phyloP scores from a whole-genome alignment of 2,888 invertebrate genomes.

The Tuta absoluta region DNA sequence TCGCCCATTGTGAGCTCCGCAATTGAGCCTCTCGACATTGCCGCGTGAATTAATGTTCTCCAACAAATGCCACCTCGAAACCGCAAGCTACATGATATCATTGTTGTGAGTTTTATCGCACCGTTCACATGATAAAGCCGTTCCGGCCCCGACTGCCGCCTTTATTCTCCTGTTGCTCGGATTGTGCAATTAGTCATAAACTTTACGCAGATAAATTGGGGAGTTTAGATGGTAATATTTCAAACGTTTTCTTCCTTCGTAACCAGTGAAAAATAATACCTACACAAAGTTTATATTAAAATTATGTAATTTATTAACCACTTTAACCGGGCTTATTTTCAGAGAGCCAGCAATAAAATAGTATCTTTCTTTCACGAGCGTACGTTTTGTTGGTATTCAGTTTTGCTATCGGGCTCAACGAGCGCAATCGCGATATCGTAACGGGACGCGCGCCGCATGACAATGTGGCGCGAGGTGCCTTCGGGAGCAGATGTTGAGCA shows the following conservation, averaged over 20 bases:
- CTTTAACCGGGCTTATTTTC: neutral
- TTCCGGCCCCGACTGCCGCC: conserved; percentile 50
- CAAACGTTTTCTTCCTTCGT: conserved; percentile 35
- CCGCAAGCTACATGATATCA: conserved; percentile 58
- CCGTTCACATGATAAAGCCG: conserved; percentile 51
- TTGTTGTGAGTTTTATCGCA: conserved; percentile 62
- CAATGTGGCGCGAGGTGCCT: conserved; percentile 7
- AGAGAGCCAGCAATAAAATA: neutral
- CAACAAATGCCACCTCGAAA: conserved; percentile 63
- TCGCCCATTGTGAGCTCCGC: conserved; percentile 62
- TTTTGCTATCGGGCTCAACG: neutral
- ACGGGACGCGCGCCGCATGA: conserved; percentile 6
- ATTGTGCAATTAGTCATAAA: conserved; percentile 41
- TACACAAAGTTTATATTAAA: conserved; percentile 1
- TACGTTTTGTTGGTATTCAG: conserved; percentile 14
- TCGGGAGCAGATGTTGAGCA: conserved; percentile 21
- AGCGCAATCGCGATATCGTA: conserved; percentile 7
- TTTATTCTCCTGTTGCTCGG: conserved; percentile 54
- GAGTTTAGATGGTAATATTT: conserved; percentile 45
- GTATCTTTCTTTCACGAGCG: neutral
- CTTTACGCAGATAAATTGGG: conserved; percentile 55
- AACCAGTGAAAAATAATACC: conserved; percentile 28
- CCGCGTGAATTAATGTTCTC: conserved; percentile 63
- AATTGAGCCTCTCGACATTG: conserved; percentile 63
- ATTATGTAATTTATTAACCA: neutral